Percentiles rank a stretch among this genome's conserved stretches.
phyloP scores from a whole-genome alignment of 2,797 vertebrate species.

The Acipenser ruthenus region DNA sequence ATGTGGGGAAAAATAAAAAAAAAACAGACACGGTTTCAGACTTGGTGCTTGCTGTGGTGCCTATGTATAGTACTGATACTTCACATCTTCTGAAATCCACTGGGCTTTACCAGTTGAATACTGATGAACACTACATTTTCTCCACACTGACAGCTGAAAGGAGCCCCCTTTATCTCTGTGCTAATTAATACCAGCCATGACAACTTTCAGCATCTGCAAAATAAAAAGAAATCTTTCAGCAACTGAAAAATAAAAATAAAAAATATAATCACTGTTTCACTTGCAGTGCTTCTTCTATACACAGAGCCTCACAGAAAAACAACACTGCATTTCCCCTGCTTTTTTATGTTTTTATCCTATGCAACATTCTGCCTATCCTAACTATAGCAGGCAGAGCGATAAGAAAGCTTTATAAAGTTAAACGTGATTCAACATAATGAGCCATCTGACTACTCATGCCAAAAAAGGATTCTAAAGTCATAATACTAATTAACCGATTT shows the following conservation, averaged over 20 bases:
- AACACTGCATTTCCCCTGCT: neutral
- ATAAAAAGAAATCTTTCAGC: neutral
- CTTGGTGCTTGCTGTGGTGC: slow-evolving; percentile 19
- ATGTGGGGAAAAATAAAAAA: slow-evolving; percentile 10
- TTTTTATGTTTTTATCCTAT: neutral
- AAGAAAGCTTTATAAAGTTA: neutral
- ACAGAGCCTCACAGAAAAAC: neutral
- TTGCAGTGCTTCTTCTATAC: neutral
- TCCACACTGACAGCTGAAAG: slow-evolving; percentile 26
- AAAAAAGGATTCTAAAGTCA: too few species aligned
- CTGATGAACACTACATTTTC: slow-evolving; percentile 26
- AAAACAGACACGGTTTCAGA: slow-evolving; percentile 24
- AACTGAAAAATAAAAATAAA: neutral
- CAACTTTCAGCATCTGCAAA: slow-evolving; percentile 17
- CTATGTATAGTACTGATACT: slow-evolving; percentile 26
- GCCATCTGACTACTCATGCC: neutral
- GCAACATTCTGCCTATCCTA: neutral
- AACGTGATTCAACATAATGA: neutral
- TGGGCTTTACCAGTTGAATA: slow-evolving; percentile 29
- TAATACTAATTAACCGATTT: too few species aligned
- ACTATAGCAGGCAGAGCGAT: neutral
- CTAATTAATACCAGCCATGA: slow-evolving; percentile 27
- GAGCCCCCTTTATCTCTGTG: slow-evolving; percentile 16
- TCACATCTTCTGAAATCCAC: slow-evolving; percentile 21
- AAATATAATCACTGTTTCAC: neutral